These are phyloP conservation scores for Galerucella pusilla DNA, from an alignment of 2,888 invertebrate genomes.

Conservation along the genomic window DNA sequence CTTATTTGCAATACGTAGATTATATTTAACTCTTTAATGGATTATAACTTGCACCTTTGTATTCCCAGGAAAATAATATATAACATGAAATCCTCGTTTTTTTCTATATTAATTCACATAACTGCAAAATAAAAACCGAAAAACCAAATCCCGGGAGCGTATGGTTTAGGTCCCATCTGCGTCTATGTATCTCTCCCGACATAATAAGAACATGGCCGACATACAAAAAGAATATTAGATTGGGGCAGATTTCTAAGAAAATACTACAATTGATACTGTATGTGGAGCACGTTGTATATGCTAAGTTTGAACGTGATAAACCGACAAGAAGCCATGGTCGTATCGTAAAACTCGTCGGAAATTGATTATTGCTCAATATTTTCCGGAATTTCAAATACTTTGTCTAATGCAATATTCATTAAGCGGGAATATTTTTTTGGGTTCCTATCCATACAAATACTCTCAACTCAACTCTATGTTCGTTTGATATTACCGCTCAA, in stretches of 20 bases:
- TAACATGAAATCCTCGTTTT: constrained; percentile 23
- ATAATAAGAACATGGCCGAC: constrained; percentile 36
- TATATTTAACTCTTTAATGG: not conserved
- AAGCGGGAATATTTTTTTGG: too few relatives aligned
- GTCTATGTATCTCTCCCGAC: constrained; percentile 25
- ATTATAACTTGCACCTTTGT: constrained; percentile 24
- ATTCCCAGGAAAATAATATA: constrained; percentile 21
- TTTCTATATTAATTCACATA: constrained; percentile 30
- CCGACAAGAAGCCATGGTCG: constrained; percentile 11
- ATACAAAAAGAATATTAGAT: constrained; percentile 37
- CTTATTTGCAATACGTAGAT: too few relatives aligned
- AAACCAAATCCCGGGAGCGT: constrained; percentile 27
- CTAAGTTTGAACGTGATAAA: constrained; percentile 40
- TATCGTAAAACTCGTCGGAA: not conserved
- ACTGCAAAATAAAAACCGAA: constrained; percentile 34
- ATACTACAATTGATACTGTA: constrained; percentile 36
- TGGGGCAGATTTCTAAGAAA: constrained; percentile 34
- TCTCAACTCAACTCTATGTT: too few relatives aligned
- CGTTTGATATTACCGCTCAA: too few relatives aligned
- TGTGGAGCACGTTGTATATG: constrained; percentile 38
- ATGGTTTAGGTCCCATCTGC: constrained; percentile 29
- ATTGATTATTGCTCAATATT: not conserved
- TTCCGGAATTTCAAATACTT: too few relatives aligned
- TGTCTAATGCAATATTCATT: too few relatives aligned
- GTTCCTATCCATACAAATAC: too few relatives aligned